These are phyloP conservation scores for Euphydryas editha DNA, from an alignment of 2,888 invertebrate genomes.

Conservation along the genomic window DNA sequence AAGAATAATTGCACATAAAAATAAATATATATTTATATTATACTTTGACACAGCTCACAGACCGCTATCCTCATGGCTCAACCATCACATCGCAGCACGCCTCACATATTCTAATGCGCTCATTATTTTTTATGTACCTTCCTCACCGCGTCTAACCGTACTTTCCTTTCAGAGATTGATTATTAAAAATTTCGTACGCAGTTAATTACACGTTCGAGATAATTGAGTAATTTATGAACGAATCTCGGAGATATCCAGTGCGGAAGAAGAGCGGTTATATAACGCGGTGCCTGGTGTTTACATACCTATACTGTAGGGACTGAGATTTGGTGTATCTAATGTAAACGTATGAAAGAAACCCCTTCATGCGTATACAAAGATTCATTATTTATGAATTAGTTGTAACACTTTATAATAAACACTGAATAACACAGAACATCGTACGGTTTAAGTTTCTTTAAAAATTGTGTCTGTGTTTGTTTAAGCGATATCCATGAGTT, in stretches of 20 bases:
- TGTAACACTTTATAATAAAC: too few relatives aligned
- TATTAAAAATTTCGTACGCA: slow-evolving; percentile 70
- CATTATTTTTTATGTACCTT: slow-evolving; percentile 75
- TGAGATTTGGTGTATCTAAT: neutral
- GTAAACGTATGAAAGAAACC: too few relatives aligned
- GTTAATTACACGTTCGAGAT: slow-evolving; percentile 71
- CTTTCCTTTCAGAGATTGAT: slow-evolving; percentile 77
- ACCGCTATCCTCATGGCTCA: slow-evolving; percentile 52
- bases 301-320: neutral
- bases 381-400: too few relatives aligned
- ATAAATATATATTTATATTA: neutral
- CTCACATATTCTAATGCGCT: slow-evolving; percentile 70
- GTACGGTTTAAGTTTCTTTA: too few relatives aligned
- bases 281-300: slow-evolving; percentile 5
- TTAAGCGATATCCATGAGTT: too few relatives aligned
- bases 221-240: slow-evolving; percentile 71
- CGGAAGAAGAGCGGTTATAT: slow-evolving; percentile 29
- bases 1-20: too few relatives aligned
- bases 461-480: too few relatives aligned
- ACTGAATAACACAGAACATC: too few relatives aligned
- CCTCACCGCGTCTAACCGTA: slow-evolving; percentile 65
- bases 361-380: too few relatives aligned
- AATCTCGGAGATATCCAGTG: slow-evolving; percentile 17
- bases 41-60: neutral
- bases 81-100: slow-evolving; percentile 49